These are phyloP conservation scores for Cheilosia scutellata DNA, from an alignment of 2,888 invertebrate genomes.

Conservation along the genomic window DNA sequence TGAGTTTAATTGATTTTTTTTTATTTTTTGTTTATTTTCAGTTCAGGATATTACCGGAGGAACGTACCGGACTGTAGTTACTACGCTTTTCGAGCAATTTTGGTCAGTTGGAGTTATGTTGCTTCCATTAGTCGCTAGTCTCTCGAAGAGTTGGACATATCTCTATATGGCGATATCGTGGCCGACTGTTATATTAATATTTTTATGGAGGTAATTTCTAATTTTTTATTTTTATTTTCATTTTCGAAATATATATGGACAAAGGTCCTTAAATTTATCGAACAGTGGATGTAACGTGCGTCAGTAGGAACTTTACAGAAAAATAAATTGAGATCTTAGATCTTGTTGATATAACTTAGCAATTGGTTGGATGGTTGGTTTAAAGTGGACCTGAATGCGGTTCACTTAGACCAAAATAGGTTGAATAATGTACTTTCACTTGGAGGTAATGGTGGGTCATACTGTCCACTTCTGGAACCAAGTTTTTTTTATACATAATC, in stretches of 20 bases:
- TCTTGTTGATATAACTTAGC: too few relatives aligned
- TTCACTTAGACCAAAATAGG: too few relatives aligned
- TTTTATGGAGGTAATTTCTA: conserved; percentile 82
- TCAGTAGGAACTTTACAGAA: neutral
- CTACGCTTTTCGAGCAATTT: conserved; percentile 84
- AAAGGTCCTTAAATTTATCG: neutral
- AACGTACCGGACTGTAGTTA: conserved; percentile 82
- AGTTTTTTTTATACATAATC: too few relatives aligned
- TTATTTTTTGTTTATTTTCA: conserved; percentile 74
- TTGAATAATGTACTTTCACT: too few relatives aligned
- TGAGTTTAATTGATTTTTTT: neutral
- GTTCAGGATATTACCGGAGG: conserved; percentile 84
- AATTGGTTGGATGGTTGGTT: too few relatives aligned
- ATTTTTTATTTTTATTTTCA: neutral
- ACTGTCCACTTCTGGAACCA: too few relatives aligned
- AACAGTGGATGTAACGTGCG: neutral
- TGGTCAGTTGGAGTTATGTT: conserved; percentile 85
- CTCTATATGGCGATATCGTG: conserved; percentile 85
- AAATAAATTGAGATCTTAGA: too few relatives aligned
- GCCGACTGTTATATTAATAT: conserved; percentile 84
- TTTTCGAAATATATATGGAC: neutral
- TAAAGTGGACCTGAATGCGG: too few relatives aligned
- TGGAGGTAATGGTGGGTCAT: too few relatives aligned
- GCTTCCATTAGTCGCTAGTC: conserved; percentile 84
- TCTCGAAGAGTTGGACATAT: conserved; percentile 84